phyloP scores from a whole-genome alignment of 2,113 vertebrate genomes.

The Anarrhichthys ocellatus region DNA sequence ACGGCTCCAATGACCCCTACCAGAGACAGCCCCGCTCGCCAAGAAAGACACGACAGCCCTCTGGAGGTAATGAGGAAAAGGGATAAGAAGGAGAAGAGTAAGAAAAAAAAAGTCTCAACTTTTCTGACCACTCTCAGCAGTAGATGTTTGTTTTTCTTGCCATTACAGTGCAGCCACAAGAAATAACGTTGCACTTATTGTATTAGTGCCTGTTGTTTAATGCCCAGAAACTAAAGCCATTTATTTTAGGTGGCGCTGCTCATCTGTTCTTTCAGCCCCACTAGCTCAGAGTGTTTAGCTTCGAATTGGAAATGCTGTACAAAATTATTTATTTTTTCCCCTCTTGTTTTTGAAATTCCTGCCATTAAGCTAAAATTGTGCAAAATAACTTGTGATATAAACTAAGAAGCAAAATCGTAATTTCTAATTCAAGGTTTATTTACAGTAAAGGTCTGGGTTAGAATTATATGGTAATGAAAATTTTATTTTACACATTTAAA shows the following conservation, averaged over 20 bases:
- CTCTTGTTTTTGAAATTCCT: neutral
- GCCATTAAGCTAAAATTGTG: neutral
- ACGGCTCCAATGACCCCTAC: conserved; percentile 95
- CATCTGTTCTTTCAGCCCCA: conserved; percentile 1
- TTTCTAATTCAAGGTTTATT: no score
- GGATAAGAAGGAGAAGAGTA: neutral
- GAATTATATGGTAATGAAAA: no score
- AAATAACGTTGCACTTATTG: neutral
- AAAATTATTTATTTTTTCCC: neutral
- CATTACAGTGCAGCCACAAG: neutral
- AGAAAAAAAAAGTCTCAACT: neutral
- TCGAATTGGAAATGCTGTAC: neutral
- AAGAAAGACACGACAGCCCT: conserved; percentile 94
- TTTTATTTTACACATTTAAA: no score
- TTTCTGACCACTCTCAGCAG: neutral
- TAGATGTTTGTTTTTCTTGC: neutral
- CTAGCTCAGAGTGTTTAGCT: neutral
- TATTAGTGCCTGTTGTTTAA: neutral
- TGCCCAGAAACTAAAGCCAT: neutral
- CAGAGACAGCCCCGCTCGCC: conserved; percentile 97
- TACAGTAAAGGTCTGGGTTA: no score
- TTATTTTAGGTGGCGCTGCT: neutral
- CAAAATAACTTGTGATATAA: neutral
- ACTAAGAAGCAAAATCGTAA: neutral
- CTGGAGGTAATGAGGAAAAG: conserved; percentile 88